Evolutionary conservation across 2,797 vertebrate species (phyloP).

Genomic region (Mastacembelus armatus): DNA sequence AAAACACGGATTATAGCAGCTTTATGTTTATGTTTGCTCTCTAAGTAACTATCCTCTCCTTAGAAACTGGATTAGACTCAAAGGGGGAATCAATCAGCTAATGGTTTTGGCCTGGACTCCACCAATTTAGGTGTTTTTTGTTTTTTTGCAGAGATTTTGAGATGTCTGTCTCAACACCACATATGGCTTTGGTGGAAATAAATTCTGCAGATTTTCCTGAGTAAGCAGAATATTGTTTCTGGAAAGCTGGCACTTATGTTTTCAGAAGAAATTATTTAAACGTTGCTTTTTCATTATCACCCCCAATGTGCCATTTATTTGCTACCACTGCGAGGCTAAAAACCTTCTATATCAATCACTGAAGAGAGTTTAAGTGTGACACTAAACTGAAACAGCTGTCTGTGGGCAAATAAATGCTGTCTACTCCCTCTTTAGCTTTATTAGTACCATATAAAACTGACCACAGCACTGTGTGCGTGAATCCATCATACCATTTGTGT

Average conservation of each 20-base stretch:
- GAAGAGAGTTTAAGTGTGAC: not conserved
- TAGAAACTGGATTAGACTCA: not conserved
- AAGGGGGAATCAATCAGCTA: not conserved
- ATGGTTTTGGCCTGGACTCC: not conserved
- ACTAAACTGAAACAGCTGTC: not conserved
- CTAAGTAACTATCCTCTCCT: not conserved
- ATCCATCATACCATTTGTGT: slow-evolving; percentile 80
- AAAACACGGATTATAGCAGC: not conserved
- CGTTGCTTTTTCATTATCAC: not conserved
- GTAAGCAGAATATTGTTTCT: not conserved
- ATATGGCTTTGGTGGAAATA: no score
- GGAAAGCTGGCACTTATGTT: no score
- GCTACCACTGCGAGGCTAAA: not conserved
- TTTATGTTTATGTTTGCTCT: not conserved
- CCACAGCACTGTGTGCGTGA: not conserved
- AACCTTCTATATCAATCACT: not conserved
- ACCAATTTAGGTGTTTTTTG: no score
- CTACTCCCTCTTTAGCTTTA: not conserved
- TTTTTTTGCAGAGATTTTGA: slow-evolving; percentile 2
- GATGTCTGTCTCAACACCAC: not conserved
- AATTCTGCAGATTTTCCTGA: not conserved
- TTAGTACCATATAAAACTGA: not conserved
- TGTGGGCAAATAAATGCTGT: not conserved
- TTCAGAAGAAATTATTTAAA: no score
- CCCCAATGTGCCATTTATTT: no score